Conservation (phyloP, 2,797 vertebrate genomes). For the Clarias fuscus region DNA sequence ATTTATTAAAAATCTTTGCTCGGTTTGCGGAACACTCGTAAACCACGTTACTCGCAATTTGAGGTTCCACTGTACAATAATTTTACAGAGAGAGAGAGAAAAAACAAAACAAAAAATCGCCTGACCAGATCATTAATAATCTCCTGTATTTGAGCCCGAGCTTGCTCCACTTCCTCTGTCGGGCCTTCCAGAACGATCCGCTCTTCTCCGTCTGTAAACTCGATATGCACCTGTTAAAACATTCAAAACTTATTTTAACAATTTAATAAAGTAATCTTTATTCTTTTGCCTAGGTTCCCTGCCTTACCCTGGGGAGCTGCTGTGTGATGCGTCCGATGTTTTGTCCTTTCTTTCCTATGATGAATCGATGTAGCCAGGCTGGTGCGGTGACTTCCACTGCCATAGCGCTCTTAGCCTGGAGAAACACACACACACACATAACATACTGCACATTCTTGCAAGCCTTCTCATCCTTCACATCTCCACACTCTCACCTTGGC, state of each 20-base stretch:
- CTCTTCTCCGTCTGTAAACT: conserved; percentile 83
- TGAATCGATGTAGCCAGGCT: conserved; percentile 83
- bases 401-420: conserved; percentile 78
- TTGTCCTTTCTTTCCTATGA: conserved; percentile 82
- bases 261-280: no score
- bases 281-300: not conserved
- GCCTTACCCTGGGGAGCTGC: conserved; percentile 74
- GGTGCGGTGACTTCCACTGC: conserved; percentile 79
- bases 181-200: conserved; percentile 80
- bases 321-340: conserved; percentile 82
- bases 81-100: no score
- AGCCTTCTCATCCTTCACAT: not conserved
- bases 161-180: conserved; percentile 78
- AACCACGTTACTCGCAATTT: no score
- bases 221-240: conserved; percentile 76
- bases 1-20: no score
- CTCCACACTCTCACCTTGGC: conserved; percentile 69
- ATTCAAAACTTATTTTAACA: not conserved
- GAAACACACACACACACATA: not conserved
- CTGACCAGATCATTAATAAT: conserved; percentile 82
- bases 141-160: conserved; percentile 78
- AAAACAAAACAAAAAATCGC: not conserved
- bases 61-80: not conserved
- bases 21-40: no score
- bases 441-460: not conserved